These are phyloP conservation scores for Trididemnum miniatum DNA, from an alignment of 23 tunicate genomes.

Conservation along the genomic window DNA sequence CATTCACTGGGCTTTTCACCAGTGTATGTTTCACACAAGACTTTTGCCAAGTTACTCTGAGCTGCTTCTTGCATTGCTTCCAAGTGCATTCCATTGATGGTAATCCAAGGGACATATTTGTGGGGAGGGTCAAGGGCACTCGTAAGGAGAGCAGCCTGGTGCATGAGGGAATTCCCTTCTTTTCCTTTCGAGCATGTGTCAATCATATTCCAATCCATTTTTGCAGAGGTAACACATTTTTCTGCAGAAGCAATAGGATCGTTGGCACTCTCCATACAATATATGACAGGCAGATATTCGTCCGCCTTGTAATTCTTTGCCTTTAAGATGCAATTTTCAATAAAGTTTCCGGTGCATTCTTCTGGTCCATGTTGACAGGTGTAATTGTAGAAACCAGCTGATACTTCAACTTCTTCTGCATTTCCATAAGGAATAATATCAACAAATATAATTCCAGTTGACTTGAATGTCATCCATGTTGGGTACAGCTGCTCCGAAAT, in stretches of 20 bases:
- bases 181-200: conserved; percentile 64
- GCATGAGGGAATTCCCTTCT: conserved; percentile 83
- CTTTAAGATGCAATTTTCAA: conserved; percentile 82
- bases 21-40: conserved; percentile 70
- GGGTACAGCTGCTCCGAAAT: conserved; percentile 67
- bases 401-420: conserved; percentile 60
- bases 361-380: conserved; percentile 92
- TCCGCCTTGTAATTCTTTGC: conserved; percentile 38
- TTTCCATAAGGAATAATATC: conserved; percentile 76
- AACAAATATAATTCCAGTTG: conserved; percentile 59
- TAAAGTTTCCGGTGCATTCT: conserved; percentile 75
- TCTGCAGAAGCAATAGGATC: conserved; percentile 75
- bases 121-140: conserved; percentile 61
- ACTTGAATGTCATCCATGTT: conserved; percentile 59
- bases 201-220: conserved; percentile 49
- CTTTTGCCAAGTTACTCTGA: conserved; percentile 50
- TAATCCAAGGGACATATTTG: conserved; percentile 78
- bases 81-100: conserved; percentile 70
- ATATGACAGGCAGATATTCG: conserved; percentile 66
- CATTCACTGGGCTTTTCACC: conserved; percentile 56
- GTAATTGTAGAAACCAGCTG: conserved; percentile 67
- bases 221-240: conserved; percentile 50
- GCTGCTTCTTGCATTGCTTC: conserved; percentile 75
- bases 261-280: conserved; percentile 72
- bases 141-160: conserved; percentile 57